Evolutionary conservation across 2,888 invertebrate genomes (phyloP).

Genomic region (Philonicus albiceps): DNA sequence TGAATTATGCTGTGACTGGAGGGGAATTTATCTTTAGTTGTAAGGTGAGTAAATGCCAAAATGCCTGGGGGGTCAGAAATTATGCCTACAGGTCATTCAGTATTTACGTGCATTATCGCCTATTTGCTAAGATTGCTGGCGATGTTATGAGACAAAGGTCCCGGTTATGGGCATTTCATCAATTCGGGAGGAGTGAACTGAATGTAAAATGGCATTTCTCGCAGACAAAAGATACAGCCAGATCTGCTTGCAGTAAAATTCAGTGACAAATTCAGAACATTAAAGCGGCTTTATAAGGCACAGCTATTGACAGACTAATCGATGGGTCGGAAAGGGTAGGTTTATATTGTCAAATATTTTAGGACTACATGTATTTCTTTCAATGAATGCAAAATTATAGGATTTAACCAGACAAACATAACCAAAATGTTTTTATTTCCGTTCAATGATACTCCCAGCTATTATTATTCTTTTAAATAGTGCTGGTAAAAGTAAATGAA

Average conservation of each 20-base stretch:
- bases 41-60: constrained; percentile 34
- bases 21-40: constrained; percentile 16
- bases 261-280: neutral
- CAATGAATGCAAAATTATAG: too few species aligned
- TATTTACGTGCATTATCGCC: constrained; percentile 22
- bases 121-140: constrained; percentile 4
- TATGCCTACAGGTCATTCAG: neutral
- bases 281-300: neutral
- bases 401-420: too few species aligned
- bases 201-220: neutral
- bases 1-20: neutral
- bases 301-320: neutral
- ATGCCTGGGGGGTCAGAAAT: neutral
- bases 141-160: neutral
- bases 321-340: neutral
- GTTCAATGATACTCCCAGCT: too few species aligned
- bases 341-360: too few species aligned
- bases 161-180: neutral
- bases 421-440: too few species aligned
- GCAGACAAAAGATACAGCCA: neutral
- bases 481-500: too few species aligned
- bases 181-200: neutral
- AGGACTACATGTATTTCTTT: too few species aligned
- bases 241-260: neutral
- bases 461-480: too few species aligned